Evolutionary conservation across 2,888 invertebrate genomes (phyloP).

Genomic region (Scotopteryx bipunctaria): DNA sequence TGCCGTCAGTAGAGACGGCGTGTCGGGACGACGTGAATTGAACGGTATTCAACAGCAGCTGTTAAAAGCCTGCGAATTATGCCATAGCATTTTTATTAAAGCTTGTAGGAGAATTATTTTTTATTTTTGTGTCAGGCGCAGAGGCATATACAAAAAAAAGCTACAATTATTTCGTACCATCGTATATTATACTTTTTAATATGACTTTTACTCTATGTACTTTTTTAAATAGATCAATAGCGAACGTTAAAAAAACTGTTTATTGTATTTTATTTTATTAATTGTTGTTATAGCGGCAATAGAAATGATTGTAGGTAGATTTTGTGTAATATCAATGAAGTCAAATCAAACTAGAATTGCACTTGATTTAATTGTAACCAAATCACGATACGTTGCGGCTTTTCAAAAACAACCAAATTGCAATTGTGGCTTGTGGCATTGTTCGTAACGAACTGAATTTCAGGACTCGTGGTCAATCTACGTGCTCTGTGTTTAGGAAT

Average conservation of each 20-base stretch:
- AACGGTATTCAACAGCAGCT: background rate
- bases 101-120: background rate
- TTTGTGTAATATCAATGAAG: background rate
- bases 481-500: background rate
- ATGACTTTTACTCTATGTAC: too few species aligned
- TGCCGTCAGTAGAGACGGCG: background rate
- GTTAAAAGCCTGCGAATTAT: background rate
- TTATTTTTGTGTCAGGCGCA: background rate
- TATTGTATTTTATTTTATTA: too few species aligned
- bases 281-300: too few species aligned
- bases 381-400: slow-evolving; percentile 4
- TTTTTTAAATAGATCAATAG: too few species aligned
- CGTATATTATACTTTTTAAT: background rate
- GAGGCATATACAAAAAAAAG: too few species aligned
- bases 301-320: background rate
- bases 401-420: slow-evolving; percentile 7
- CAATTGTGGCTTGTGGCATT: background rate
- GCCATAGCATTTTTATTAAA: background rate
- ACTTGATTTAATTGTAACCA: slow-evolving; percentile 9
- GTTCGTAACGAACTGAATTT: slow-evolving; percentile 2
- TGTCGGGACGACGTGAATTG: background rate
- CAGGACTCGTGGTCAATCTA: background rate
- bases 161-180: background rate
- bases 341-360: slow-evolving; percentile 6
- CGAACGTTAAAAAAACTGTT: too few species aligned